Evolutionary conservation across 2,113 vertebrate species (phyloP).

Genomic region (Motacilla alba): DNA sequence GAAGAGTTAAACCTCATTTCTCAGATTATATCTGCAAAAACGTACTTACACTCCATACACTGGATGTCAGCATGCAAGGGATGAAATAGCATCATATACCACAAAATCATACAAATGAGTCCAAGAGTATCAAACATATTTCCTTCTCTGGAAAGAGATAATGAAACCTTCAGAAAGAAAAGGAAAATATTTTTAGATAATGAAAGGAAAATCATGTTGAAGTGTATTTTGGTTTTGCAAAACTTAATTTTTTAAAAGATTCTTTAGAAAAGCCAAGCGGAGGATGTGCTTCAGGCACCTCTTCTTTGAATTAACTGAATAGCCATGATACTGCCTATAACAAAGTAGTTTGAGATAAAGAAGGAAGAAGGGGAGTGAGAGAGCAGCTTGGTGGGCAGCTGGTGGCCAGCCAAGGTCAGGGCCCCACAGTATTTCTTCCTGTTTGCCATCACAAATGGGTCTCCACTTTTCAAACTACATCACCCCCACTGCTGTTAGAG

Average conservation of each 20-base stretch:
- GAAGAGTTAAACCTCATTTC: not conserved
- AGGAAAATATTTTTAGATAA: no score
- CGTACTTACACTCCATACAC: constrained; percentile 3
- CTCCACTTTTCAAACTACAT: not conserved
- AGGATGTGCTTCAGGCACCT: not conserved
- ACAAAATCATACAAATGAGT: not conserved
- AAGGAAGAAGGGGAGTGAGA: not conserved
- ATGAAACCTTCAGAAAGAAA: not conserved
- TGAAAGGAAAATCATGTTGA: accelerated
- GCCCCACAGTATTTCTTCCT: not conserved
- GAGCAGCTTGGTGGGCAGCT: not conserved
- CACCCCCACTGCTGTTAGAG: not conserved
- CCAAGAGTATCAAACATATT: not conserved
- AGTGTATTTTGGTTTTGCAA: not conserved
- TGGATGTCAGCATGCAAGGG: not conserved
- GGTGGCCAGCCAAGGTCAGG: not conserved
- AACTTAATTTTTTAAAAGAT: not conserved
- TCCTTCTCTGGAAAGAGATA: not conserved
- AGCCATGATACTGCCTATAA: not conserved
- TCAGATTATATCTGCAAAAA: not conserved
- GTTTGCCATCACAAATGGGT: not conserved
- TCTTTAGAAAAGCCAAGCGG: not conserved
- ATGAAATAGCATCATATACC: not conserved
- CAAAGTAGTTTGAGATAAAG: not conserved
- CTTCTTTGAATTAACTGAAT: not conserved